A percentile compares a stretch with the other conserved stretches of the same genome.
Evolutionary conservation across 2,888 invertebrate species (phyloP).

Genomic region (Habroteleia sp.): DNA sequence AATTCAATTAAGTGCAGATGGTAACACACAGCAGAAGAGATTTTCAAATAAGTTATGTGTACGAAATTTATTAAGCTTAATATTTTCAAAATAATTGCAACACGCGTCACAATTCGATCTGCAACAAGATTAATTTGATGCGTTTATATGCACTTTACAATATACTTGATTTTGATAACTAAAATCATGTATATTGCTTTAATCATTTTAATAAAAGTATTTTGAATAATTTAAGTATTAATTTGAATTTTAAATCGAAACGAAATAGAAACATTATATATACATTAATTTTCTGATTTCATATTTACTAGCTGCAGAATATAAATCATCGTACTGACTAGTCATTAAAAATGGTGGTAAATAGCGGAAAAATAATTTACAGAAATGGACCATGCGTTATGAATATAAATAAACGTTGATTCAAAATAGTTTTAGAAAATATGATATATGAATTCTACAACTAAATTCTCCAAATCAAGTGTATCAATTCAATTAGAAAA

Average conservation of each 20-base stretch:
- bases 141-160: constrained; percentile 42
- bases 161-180: constrained; percentile 17
- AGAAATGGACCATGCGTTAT: constrained; percentile 29
- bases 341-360: constrained; percentile 30
- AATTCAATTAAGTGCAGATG: constrained; percentile 8
- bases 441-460: no score
- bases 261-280: constrained; percentile 1
- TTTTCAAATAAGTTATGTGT: background rate
- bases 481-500: no score
- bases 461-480: no score
- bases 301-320: constrained; percentile 44
- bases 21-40: constrained; percentile 44
- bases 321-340: constrained; percentile 30
- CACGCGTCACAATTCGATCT: no score
- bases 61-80: no score
- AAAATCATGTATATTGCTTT: constrained; percentile 23
- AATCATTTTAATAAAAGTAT: background rate
- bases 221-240: no score
- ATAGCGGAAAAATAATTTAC: constrained; percentile 30
- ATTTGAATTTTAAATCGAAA: background rate
- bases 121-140: no score
- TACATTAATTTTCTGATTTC: constrained; percentile 20
- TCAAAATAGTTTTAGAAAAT: no score
- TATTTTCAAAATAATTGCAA: no score
- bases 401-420: no score